Conservation (phyloP, 2,888 invertebrate genomes). For the Nebria salina region DNA sequence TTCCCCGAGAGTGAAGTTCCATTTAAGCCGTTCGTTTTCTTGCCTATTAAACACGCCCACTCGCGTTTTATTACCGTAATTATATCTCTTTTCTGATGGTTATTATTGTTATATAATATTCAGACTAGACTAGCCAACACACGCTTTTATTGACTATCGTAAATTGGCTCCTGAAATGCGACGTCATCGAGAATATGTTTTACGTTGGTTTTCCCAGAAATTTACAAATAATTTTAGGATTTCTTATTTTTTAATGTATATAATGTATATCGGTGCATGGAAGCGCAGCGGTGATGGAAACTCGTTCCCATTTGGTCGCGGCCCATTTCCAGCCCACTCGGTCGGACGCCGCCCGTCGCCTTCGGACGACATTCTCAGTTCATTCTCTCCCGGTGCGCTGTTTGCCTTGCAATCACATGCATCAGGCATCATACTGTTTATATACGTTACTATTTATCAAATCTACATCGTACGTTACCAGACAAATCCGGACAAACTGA, state of each 20-base stretch:
- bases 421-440: neutral
- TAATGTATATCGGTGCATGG: conserved; percentile 55
- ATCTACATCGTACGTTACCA: neutral
- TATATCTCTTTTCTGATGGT: conserved; percentile 50
- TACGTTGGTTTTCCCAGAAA: neutral
- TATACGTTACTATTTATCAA: neutral
- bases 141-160: conserved; percentile 48
- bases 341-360: conserved; percentile 49
- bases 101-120: conserved; percentile 53
- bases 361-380: neutral
- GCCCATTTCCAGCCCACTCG: conserved; percentile 61
- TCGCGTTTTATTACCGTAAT: conserved; percentile 59
- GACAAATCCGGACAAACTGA: neutral
- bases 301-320: conserved; percentile 60
- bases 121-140: conserved; percentile 53
- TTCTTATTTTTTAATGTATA: neutral
- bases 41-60: conserved; percentile 54
- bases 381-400: neutral
- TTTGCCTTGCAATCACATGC: neutral
- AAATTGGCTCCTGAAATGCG: conserved; percentile 51
- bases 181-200: conserved; percentile 18
- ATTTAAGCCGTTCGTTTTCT: conserved; percentile 26
- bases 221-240: neutral
- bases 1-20: conserved; percentile 44
- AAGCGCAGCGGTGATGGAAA: conserved; percentile 62